Evolutionary conservation across 2,113 vertebrate genomes (phyloP), one percentile per base, ranked within the genome.

Genomic region (Xenopus laevis): DNA sequence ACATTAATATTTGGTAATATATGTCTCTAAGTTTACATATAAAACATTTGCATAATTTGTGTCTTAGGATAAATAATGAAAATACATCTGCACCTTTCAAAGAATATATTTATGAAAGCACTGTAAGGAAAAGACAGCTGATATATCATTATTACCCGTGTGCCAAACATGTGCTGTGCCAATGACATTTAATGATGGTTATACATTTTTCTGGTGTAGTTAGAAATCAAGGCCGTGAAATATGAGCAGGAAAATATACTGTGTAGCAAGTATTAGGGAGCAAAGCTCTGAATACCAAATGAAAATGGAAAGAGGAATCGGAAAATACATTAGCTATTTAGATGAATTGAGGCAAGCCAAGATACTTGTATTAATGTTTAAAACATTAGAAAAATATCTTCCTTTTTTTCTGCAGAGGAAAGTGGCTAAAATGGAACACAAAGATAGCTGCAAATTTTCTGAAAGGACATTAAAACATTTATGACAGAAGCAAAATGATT

Each of bases 161-260:
- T 73, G 63, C 52, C 71, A 66, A 55, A 66, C 63, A 73, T 73
- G 46, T 73, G 58, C 52, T 66, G 71, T 59, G 52, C 63, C 71
- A 66, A 45, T 73, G 71, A 73, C 71, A 73, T 73, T 73, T 73
- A 73, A 73, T 73, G 71, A 73, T 66, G 71, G 63, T 73, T 59
- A 66, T 46, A 73, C 71, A 52, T 66, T 73, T 68, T 61, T 46
- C 46, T 69, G 27, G 17, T 50, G 46, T 68, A 75, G 45, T 55
- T 63, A 45, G 73, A 76, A 76, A 76, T 63, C 66, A 62, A 63
- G 68, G 59, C 65, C 57, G 13, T 76, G 57, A 68, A 63, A 70
- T 64, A 63, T 57, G 59, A 77, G 72, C 65, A 68, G 18, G 46
- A 50, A 63, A 70, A 70, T 63, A 69, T 63, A 77, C 59, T 68